Evolutionary conservation across 2,888 invertebrate genomes (phyloP).

Genomic region (Cheilosia urbana): DNA sequence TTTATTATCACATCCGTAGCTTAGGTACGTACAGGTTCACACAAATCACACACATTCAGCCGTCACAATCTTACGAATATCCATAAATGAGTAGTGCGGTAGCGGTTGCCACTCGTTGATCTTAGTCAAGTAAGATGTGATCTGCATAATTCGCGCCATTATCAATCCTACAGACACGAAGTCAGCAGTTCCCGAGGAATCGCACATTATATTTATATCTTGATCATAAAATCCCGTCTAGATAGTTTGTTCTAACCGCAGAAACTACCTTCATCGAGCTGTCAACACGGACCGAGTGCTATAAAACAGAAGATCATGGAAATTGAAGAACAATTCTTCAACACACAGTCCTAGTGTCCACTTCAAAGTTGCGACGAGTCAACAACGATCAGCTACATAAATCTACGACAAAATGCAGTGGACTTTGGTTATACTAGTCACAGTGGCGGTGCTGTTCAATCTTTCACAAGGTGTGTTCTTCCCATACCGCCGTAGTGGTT

Average conservation of each 20-base stretch:
- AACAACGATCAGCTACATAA: slow-evolving; percentile 7
- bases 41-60: slow-evolving; percentile 4
- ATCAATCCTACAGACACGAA: slow-evolving; percentile 15
- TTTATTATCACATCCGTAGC: slow-evolving; percentile 11
- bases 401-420: slow-evolving; percentile 35
- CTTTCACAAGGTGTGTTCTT: slow-evolving; percentile 44
- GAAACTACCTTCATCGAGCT: slow-evolving; percentile 17
- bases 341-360: slow-evolving; percentile 55
- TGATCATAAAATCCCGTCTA: slow-evolving; percentile 30
- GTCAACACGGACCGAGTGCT: background rate
- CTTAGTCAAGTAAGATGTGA: slow-evolving; percentile 61
- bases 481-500: slow-evolving; percentile 33
- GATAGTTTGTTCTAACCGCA: slow-evolving; percentile 31
- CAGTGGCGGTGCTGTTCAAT: slow-evolving; percentile 46
- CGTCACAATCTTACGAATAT: slow-evolving; percentile 16
- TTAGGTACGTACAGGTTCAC: background rate
- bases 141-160: slow-evolving; percentile 60
- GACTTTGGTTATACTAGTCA: slow-evolving; percentile 50
- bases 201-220: slow-evolving; percentile 50
- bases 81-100: slow-evolving; percentile 11
- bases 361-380: slow-evolving; percentile 36
- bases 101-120: slow-evolving; percentile 36
- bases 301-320: slow-evolving; percentile 58
- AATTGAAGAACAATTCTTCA: slow-evolving; percentile 63
- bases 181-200: slow-evolving; percentile 34